Conservation (phyloP, 2,797 vertebrate species). For the Myotis findleyi region DNA sequence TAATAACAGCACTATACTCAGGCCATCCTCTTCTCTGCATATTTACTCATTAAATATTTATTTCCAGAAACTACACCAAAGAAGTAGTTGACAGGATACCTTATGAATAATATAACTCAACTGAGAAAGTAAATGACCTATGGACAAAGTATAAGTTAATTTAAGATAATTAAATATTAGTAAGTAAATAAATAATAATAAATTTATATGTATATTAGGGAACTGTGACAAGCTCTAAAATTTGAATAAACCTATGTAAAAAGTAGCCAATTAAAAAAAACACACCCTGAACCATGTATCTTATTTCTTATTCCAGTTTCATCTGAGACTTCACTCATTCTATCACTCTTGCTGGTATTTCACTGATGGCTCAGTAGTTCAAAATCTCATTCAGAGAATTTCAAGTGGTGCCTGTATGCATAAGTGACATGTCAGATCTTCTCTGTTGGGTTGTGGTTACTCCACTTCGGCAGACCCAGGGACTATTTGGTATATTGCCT, state of each 20-base stretch:
- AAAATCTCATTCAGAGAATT: background rate
- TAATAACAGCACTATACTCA: background rate
- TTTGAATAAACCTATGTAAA: conserved; percentile 17
- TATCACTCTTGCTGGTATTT: background rate
- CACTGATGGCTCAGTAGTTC: background rate
- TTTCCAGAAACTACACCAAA: conserved; percentile 27
- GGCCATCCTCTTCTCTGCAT: background rate
- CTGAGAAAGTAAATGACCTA: background rate
- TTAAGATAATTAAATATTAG: conserved; percentile 30
- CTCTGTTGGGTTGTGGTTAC: background rate
- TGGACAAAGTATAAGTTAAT: background rate
- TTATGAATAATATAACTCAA: background rate
- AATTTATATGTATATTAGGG: background rate
- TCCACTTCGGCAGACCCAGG: background rate
- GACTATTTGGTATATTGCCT: background rate
- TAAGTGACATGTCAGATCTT: background rate
- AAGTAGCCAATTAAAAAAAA: background rate
- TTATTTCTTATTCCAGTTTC: conserved; percentile 15
- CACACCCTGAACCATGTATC: background rate
- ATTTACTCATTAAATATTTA: conserved; percentile 31
- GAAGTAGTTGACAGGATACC: background rate
- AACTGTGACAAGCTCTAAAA: background rate
- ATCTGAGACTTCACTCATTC: background rate
- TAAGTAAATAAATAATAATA: conserved; percentile 18
- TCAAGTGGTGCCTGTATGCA: no score